phyloP scores from a whole-genome alignment of 2,888 invertebrate genomes.

The Empis stercorea region DNA sequence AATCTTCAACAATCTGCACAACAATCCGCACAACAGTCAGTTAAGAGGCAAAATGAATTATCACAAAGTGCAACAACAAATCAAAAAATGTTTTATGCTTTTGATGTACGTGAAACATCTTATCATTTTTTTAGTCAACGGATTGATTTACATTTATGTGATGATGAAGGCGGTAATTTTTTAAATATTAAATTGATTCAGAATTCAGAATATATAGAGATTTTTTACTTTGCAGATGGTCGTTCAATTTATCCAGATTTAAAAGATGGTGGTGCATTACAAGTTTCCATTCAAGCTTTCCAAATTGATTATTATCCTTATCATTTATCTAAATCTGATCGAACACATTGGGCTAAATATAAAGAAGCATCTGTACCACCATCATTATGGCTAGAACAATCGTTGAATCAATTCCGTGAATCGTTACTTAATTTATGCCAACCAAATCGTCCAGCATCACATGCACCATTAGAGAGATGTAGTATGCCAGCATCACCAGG shows the following conservation, averaged over 20 bases:
- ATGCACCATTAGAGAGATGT: conserved; percentile 34
- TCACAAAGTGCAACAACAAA: conserved; percentile 18
- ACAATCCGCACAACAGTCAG: too few species aligned
- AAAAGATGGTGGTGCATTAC: conserved; percentile 83
- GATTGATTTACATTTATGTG: conserved; percentile 92
- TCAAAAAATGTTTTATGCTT: conserved; percentile 63
- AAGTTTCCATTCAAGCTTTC: conserved; percentile 75
- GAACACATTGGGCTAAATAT: conserved; percentile 81
- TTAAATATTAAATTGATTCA: not conserved
- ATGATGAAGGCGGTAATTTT: conserved; percentile 74
- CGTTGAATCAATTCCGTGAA: conserved; percentile 65
- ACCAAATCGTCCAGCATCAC: conserved; percentile 37
- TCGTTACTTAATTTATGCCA: conserved; percentile 64
- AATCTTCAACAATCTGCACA: too few species aligned
- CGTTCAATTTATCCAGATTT: conserved; percentile 73
- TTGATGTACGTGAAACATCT: conserved; percentile 94
- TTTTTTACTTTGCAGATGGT: conserved; percentile 45
- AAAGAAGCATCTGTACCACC: conserved; percentile 68
- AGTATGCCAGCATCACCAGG: conserved; percentile 29
- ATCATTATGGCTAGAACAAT: conserved; percentile 76
- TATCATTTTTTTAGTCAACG: conserved; percentile 89
- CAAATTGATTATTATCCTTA: conserved; percentile 94
- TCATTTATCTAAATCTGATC: conserved; percentile 77
- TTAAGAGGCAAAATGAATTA: too few species aligned
- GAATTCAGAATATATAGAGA: conserved; percentile 1